These are phyloP conservation scores for Choloepus hoffmanni DNA, from an alignment of 2,113 vertebrate species.

Conservation along the genomic window DNA sequence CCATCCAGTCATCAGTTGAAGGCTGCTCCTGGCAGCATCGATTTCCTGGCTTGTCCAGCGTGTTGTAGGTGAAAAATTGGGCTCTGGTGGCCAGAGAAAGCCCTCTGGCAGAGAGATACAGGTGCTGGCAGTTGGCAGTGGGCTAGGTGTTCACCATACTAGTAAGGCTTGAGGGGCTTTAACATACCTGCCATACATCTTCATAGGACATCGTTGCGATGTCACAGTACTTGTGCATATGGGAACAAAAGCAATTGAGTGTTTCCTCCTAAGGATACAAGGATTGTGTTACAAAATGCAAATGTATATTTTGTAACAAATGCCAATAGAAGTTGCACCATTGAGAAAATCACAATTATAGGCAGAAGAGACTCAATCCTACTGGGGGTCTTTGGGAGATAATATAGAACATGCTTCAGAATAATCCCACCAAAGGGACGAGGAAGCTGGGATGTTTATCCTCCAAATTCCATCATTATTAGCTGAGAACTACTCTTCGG, in stretches of 20 bases:
- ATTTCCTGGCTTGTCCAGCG: not conserved
- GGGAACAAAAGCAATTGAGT: conserved; percentile 18
- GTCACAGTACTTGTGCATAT: not conserved
- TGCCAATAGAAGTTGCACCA: not conserved
- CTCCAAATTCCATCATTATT: not conserved
- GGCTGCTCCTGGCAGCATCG: not conserved
- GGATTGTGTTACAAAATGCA: conserved; percentile 12
- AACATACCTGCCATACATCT: not conserved
- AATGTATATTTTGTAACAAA: not conserved
- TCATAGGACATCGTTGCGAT: not conserved
- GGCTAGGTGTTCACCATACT: not conserved
- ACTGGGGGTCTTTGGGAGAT: not conserved
- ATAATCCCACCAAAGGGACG: not conserved
- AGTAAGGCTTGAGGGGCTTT: not conserved
- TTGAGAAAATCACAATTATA: not conserved
- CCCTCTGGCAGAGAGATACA: not conserved
- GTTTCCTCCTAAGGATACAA: conserved; percentile 46
- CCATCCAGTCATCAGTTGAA: not conserved
- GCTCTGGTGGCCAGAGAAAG: not conserved
- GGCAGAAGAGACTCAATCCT: not conserved
- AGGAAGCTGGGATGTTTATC: not conserved
- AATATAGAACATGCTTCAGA: not conserved
- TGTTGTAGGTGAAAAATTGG: not conserved
- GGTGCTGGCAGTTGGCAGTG: not conserved
- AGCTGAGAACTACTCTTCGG: not conserved